These are phyloP conservation scores for Drosophila lowei DNA, from an alignment of 1,140 invertebrate genomes.

Conservation along the genomic window DNA sequence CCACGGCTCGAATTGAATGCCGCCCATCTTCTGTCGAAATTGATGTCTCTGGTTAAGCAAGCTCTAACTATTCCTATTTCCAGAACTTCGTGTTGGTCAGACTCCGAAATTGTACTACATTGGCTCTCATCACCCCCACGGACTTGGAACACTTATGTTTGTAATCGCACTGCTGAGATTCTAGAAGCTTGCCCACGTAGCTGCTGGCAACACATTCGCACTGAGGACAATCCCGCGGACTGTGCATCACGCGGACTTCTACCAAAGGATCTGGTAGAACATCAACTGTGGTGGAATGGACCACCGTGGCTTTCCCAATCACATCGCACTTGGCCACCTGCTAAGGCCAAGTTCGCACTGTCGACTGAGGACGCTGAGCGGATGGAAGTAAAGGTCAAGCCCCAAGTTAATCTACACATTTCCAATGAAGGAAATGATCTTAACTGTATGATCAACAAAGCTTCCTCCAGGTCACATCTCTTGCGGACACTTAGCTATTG, in stretches of 20 bases:
- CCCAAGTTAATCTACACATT: slow-evolving; percentile 2
- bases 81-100: neutral
- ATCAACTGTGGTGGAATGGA: slow-evolving; percentile 2
- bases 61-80: slow-evolving; percentile 62
- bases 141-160: too few species aligned
- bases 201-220: slow-evolving; percentile 51
- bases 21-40: too few species aligned
- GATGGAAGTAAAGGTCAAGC: neutral
- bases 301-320: neutral
- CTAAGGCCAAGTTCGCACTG: too few species aligned
- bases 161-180: neutral
- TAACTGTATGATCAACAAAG: too few species aligned
- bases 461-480: too few species aligned
- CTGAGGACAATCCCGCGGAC: slow-evolving; percentile 72
- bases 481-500: neutral
- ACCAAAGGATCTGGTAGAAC: slow-evolving; percentile 11
- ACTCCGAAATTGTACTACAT: too few species aligned
- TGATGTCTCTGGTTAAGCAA: too few species aligned
- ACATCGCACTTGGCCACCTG: slow-evolving; percentile 3
- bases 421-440: neutral
- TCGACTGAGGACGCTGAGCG: too few species aligned
- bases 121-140: too few species aligned
- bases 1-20: too few species aligned
- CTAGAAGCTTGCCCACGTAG: too few species aligned
- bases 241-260: slow-evolving; percentile 34